These are phyloP conservation scores for Yponomeuta evonymella DNA, from an alignment of 2,888 invertebrate genomes.

Conservation along the genomic window DNA sequence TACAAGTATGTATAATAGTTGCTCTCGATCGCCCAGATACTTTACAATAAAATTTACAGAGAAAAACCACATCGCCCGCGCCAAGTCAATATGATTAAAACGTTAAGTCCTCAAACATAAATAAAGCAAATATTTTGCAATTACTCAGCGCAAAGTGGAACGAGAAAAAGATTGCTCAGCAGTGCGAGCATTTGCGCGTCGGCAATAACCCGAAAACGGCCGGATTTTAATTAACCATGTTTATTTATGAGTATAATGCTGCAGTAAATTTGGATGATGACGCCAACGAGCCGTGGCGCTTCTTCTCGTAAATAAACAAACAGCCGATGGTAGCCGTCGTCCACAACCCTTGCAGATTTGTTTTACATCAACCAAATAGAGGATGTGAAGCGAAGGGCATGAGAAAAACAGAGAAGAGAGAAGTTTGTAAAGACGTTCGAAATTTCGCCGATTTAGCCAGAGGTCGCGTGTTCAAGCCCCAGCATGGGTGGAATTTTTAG, in stretches of 20 bases:
- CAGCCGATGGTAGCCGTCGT: slow-evolving; percentile 38
- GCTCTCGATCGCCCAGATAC: too few species aligned
- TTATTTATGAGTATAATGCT: slow-evolving; percentile 50
- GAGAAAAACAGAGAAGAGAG: too few species aligned
- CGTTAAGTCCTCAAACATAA: neutral
- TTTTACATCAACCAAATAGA: too few species aligned
- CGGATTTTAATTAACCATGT: slow-evolving; percentile 42
- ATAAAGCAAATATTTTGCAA: neutral
- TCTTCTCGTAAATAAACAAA: slow-evolving; percentile 39
- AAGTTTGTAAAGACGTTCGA: too few species aligned
- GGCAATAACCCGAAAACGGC: slow-evolving; percentile 17
- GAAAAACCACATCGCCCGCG: neutral
- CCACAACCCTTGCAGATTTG: slow-evolving; percentile 19
- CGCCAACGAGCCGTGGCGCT: slow-evolving; percentile 33
- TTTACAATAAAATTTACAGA: too few species aligned
- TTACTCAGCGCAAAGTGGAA: slow-evolving; percentile 7
- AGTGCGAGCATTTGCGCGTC: neutral
- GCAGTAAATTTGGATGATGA: slow-evolving; percentile 51
- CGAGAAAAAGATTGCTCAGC: slow-evolving; percentile 14
- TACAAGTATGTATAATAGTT: too few species aligned
- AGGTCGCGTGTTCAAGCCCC: too few species aligned
- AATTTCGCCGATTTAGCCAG: too few species aligned
- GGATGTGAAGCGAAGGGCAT: too few species aligned
- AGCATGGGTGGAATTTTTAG: too few species aligned
- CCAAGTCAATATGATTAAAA: neutral